These are phyloP conservation scores for Bathynomus jamesi DNA, from an alignment of 1,140 invertebrate genomes.

Conservation along the genomic window DNA sequence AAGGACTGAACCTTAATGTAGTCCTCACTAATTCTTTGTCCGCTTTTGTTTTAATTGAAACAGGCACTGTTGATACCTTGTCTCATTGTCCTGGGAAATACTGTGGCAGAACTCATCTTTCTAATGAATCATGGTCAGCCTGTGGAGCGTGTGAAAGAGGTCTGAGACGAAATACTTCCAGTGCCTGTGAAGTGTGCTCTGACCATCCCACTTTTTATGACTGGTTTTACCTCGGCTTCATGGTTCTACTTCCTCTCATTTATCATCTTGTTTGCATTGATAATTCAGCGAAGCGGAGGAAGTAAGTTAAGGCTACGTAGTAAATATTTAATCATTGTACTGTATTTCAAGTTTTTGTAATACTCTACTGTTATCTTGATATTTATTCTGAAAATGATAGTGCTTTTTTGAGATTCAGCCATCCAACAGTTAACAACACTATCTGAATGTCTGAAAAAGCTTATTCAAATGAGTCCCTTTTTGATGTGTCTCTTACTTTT, in stretches of 20 bases:
- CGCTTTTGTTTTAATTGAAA: too few species aligned
- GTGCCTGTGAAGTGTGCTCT: constrained; percentile 66
- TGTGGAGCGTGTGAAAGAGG: constrained; percentile 82
- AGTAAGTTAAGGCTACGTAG: constrained; percentile 51
- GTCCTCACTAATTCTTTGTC: too few species aligned
- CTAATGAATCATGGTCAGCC: constrained; percentile 51
- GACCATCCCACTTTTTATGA: constrained; percentile 76
- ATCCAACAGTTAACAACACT: too few species aligned
- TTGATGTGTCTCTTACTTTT: too few species aligned
- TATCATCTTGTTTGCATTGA: constrained; percentile 90
- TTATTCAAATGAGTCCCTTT: too few species aligned
- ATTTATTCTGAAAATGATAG: too few species aligned
- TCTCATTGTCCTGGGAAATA: constrained; percentile 38
- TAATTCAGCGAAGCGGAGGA: constrained; percentile 62
- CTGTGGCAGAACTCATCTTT: constrained; percentile 36
- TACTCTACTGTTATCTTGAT: too few species aligned
- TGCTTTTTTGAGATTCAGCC: too few species aligned
- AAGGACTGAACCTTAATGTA: too few species aligned
- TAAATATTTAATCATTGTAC: too few species aligned
- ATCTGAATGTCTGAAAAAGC: too few species aligned
- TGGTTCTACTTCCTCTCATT: constrained; percentile 73
- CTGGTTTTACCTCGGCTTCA: constrained; percentile 88
- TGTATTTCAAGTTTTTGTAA: too few species aligned
- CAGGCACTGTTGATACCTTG: constrained; percentile 23
- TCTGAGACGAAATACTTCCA: constrained; percentile 48